phyloP scores from a whole-genome alignment of 2,888 invertebrate genomes.

The Drosophila neotestacea region DNA sequence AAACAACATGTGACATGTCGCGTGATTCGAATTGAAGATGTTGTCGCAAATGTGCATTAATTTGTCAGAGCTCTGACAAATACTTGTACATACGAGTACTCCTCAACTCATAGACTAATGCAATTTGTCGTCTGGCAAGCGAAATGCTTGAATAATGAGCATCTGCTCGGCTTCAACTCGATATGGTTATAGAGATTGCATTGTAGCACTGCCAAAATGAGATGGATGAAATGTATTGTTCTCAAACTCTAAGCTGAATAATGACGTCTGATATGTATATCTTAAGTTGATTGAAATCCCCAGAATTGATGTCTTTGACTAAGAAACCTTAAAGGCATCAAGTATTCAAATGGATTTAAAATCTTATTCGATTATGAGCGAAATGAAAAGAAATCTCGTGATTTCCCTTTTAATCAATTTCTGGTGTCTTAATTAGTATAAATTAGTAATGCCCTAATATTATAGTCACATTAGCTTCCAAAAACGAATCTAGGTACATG shows the following conservation, averaged over 20 bases:
- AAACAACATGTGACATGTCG: constrained; percentile 61
- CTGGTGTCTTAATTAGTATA: too few relatives aligned
- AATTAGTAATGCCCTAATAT: background rate
- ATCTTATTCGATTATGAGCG: too few relatives aligned
- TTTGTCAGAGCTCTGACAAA: constrained; percentile 64
- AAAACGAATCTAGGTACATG: constrained; percentile 27
- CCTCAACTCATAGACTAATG: constrained; percentile 35
- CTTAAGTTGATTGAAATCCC: constrained; percentile 6
- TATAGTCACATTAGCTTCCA: constrained; percentile 37
- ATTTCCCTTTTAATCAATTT: too few relatives aligned
- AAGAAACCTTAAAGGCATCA: background rate
- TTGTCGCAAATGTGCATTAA: constrained; percentile 72
- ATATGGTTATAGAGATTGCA: constrained; percentile 1
- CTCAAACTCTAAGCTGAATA: constrained; percentile 1
- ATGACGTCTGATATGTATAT: background rate
- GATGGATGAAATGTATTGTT: constrained; percentile 19
- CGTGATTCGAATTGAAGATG: constrained; percentile 76
- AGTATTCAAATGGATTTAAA: background rate
- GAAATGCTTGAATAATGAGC: constrained; percentile 64
- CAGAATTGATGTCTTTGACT: background rate
- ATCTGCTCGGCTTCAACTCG: constrained; percentile 16
- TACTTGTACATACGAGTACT: constrained; percentile 17
- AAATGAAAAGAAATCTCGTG: too few relatives aligned
- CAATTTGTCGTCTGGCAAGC: constrained; percentile 59
- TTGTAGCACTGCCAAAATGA: constrained; percentile 17